Base-by-base conservation (phyloP, 2,888 invertebrate species). In the Carterocephalus palaemon region DNA sequence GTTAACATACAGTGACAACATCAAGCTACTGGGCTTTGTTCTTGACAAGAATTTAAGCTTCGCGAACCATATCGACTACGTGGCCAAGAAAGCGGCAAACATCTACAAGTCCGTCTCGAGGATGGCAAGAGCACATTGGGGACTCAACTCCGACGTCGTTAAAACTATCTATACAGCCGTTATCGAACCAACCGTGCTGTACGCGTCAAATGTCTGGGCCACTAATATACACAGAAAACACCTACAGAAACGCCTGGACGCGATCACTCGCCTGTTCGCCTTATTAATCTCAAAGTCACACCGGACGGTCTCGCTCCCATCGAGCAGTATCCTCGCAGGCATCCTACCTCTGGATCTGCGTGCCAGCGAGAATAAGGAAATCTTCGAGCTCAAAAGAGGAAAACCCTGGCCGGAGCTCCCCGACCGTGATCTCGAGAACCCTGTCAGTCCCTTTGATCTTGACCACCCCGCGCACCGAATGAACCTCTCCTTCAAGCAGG, bases 1-100 rank as follows among this genome's bases (percentile, higher is more conserved):
- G 0, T 15, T 52, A 4, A 4, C n/a, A 2, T 17, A 20, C 1
- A 12, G 7, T 0, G 3, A 40, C 1, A 10, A 10, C 2, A 8
- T 50, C 0, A 50, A 45, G 9, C 12, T 52, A 0, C 13, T 52
- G 3, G 52, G 49, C 1, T 26, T 51, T 0, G 46, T 22, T 0
- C 28, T 47, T 2, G 51, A 49, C 12, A 34, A 17, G 0, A 46
- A 28, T 1, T 33, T 53, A 0, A 47, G 23, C 0, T 53, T 49
- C 4, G 20, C 12, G 1, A 5, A 22, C 1, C 51, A 53, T 8
- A 3, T 48, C 0, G 28, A 39, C 3, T 4, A 24, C 0, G 9
- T 26, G 0, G 19, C n/a, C n/a, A 26, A 13, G 2, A 54, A 49
- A 23, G 49, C 45, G 0, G n/a, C 10, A 6, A 24, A 33, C 0